These are phyloP conservation scores for Orthosia cruda DNA, from an alignment of 2,888 invertebrate genomes.

Conservation along the genomic window DNA sequence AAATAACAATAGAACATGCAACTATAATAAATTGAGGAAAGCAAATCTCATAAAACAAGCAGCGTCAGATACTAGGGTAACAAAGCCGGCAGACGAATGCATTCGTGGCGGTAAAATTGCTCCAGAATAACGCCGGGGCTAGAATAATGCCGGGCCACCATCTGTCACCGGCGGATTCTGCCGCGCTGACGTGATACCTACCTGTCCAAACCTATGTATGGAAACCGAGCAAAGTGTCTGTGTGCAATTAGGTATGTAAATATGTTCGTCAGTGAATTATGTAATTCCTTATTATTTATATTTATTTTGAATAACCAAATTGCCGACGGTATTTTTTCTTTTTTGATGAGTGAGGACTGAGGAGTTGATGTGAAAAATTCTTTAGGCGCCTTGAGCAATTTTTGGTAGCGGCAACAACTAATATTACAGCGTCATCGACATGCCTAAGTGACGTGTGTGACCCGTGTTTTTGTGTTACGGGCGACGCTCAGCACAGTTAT, in stretches of 20 bases:
- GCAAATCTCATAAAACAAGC: constrained; percentile 75
- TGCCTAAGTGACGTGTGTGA: too few species aligned
- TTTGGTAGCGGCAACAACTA: too few species aligned
- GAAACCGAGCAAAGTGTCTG: neutral
- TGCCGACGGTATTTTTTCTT: neutral
- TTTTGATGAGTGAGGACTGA: neutral
- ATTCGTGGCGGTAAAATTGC: constrained; percentile 81
- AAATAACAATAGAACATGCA: constrained; percentile 37
- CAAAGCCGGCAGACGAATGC: constrained; percentile 74
- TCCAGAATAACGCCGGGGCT: constrained; percentile 80
- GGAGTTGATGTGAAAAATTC: too few species aligned
- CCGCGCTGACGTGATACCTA: constrained; percentile 64
- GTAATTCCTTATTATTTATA: neutral
- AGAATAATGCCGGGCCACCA: constrained; percentile 80
- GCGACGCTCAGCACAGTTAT: too few species aligned
- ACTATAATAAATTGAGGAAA: constrained; percentile 54
- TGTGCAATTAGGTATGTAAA: constrained; percentile 1
- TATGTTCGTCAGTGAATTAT: neutral
- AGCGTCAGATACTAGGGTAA: constrained; percentile 64
- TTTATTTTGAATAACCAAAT: neutral
- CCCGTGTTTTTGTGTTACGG: too few species aligned
- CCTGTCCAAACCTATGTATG: constrained; percentile 52
- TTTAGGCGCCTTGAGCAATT: too few species aligned
- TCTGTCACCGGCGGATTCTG: constrained; percentile 70
- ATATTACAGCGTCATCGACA: too few species aligned